Base-by-base conservation (phyloP, 2,888 invertebrate genomes). In the Piscicola geometra region DNA sequence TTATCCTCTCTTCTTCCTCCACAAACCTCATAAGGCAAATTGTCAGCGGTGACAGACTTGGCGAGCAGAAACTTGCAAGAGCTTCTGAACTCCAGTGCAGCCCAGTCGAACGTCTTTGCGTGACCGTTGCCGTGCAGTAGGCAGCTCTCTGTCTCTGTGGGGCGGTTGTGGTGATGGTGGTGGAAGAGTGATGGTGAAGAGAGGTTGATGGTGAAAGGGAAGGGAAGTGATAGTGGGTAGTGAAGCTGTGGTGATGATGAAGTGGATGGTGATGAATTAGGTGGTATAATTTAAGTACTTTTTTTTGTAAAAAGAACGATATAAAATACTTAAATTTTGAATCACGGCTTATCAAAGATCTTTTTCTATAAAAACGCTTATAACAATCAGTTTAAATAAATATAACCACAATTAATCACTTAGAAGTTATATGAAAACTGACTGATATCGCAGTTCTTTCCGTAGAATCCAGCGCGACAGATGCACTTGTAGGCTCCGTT, bases 401-500 rank as follows among this genome's bases (percentile, higher is more conserved):
- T 15, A 30, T 9, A 30, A 69, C 12, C 15, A 35, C 70, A 50
- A 50, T n/a, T n/a, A n/a, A n/a, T n/a, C n/a, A n/a, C n/a, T n/a
- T n/a, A n/a, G n/a, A n/a, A n/a, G n/a, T n/a, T n/a, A n/a, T n/a
- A n/a, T n/a, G n/a, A n/a, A 30, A 52, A 72, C 32, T 30, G 3
- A 72, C 72, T 35, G 28, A 56, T 60, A 12, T 60, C 25, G 33
- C 72, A 72, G 72, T 72, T 28, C 25, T n/a, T 56, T 12, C 72
- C 72, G 21, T 30, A 56, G 33, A 28, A 72, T 1, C 72, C 72
- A 18, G 72, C 41, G 28, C 41, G 56, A 25, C 72, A 72, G 25
- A 56, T 52, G 60, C 72, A 72, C 30, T n/a, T 56, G 36, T 72
- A 72, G 3, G 12, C 15, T 12, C 60, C 56, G 15, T 56, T 12